Evolutionary conservation across 2,888 invertebrate species (phyloP).

Genomic region (Chrysolina americana): DNA sequence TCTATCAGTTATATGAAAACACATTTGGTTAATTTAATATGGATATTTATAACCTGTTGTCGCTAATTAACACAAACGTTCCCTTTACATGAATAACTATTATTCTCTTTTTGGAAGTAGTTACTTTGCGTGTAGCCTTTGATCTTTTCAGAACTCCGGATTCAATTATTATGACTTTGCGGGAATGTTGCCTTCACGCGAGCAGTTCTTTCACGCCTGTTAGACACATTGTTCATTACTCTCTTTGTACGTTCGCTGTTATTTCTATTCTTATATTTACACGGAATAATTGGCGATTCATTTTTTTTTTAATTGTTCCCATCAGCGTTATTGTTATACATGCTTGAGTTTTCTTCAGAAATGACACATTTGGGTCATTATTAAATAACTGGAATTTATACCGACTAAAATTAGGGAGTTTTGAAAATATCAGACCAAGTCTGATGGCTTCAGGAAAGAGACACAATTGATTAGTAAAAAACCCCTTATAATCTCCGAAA

Average conservation of each 20-base stretch:
- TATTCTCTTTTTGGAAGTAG: conserved; percentile 12
- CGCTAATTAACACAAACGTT: background rate
- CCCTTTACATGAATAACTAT: conserved; percentile 11
- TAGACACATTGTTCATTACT: conserved; percentile 26
- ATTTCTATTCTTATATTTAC: conserved; percentile 37
- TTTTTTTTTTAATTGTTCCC: conserved; percentile 29
- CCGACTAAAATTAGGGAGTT: too few species aligned
- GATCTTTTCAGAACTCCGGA: conserved; percentile 25
- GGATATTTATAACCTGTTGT: too few species aligned
- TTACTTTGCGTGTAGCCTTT: conserved; percentile 17
- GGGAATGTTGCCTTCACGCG: conserved; percentile 23
- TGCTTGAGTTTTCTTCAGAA: background rate
- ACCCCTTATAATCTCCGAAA: too few species aligned
- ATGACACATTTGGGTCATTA: background rate
- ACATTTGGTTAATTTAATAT: too few species aligned
- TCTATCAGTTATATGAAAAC: too few species aligned
- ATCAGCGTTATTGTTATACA: conserved; percentile 3
- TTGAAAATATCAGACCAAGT: too few species aligned
- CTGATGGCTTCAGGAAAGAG: too few species aligned
- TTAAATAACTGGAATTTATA: too few species aligned
- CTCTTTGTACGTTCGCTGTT: conserved; percentile 30
- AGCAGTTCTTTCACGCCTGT: conserved; percentile 23
- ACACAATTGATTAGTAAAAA: too few species aligned
- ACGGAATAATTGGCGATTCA: conserved; percentile 35
- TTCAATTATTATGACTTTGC: conserved; percentile 31